These are phyloP conservation scores for Idaea straminata DNA, from an alignment of 2,888 invertebrate species.

Conservation along the genomic window DNA sequence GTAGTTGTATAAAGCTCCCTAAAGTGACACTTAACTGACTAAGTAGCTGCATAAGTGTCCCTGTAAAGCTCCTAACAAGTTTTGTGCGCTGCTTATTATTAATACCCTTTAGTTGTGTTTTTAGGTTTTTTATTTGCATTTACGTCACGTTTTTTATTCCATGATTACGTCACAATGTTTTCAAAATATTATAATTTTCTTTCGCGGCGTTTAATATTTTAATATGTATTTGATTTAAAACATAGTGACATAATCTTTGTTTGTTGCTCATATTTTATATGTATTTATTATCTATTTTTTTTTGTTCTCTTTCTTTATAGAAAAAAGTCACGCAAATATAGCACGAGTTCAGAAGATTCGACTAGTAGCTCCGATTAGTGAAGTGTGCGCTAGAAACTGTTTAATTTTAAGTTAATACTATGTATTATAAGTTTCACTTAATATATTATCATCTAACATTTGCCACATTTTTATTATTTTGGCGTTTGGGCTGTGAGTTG, in stretches of 20 bases:
- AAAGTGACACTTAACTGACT: background rate
- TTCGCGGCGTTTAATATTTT: background rate
- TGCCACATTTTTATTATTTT: background rate
- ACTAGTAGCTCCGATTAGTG: conserved; percentile 72
- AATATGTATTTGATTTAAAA: background rate
- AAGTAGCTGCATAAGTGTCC: background rate
- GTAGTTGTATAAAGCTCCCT: background rate
- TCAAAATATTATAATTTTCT: background rate
- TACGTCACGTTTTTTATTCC: background rate
- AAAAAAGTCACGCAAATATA: conserved; percentile 74
- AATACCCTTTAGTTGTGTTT: background rate
- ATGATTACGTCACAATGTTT: background rate
- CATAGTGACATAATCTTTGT: background rate
- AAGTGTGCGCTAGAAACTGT: conserved; percentile 54
- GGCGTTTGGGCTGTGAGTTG: conserved; percentile 4
- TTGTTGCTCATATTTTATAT: conserved; percentile 38
- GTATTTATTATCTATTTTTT: conserved; percentile 48
- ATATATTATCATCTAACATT: conserved; percentile 22
- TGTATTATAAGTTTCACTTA: conserved; percentile 10
- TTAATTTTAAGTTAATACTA: conserved; percentile 26
- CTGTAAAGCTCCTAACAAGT: background rate
- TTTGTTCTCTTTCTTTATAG: conserved; percentile 73
- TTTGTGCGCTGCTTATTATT: background rate
- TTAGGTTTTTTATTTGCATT: too few relatives aligned
- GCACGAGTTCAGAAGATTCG: conserved; percentile 73